Evolutionary conservation across 2,113 vertebrate species (phyloP).

Genomic region (Oncorhynchus kisutch): DNA sequence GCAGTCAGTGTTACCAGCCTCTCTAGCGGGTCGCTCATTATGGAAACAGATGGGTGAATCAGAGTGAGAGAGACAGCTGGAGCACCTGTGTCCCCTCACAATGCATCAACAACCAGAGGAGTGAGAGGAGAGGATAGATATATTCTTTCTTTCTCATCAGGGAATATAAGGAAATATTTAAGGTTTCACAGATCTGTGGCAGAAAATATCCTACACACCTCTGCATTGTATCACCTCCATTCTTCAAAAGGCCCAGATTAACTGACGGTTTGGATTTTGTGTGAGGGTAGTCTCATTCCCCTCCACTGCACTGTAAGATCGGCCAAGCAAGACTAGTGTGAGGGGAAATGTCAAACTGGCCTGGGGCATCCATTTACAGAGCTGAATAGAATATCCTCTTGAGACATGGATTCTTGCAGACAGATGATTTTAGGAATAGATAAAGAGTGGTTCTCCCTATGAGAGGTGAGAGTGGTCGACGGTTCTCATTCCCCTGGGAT

Average conservation of each 20-base stretch:
- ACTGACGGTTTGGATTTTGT: no score
- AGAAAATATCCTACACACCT: no score
- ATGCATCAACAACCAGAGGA: background rate
- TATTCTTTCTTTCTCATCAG: no score
- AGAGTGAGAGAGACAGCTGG: background rate
- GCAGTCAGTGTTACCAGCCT: constrained; percentile 40
- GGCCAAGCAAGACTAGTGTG: background rate
- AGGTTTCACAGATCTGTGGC: no score
- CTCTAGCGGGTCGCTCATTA: background rate
- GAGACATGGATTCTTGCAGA: constrained; percentile 1
- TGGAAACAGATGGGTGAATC: background rate
- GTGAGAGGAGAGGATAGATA: background rate
- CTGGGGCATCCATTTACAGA: background rate
- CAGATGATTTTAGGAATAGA: background rate
- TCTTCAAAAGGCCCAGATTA: no score
- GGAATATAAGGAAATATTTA: no score
- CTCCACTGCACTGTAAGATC: background rate
- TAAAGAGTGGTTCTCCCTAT: background rate
- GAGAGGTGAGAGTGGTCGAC: background rate
- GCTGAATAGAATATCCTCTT: background rate
- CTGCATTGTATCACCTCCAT: no score
- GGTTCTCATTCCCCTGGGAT: constrained; percentile 6
- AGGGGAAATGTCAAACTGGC: background rate
- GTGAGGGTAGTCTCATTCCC: no score
- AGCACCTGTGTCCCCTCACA: no score